Conservation (phyloP, 2,113 vertebrate species). For the Donacobius atricapilla region DNA sequence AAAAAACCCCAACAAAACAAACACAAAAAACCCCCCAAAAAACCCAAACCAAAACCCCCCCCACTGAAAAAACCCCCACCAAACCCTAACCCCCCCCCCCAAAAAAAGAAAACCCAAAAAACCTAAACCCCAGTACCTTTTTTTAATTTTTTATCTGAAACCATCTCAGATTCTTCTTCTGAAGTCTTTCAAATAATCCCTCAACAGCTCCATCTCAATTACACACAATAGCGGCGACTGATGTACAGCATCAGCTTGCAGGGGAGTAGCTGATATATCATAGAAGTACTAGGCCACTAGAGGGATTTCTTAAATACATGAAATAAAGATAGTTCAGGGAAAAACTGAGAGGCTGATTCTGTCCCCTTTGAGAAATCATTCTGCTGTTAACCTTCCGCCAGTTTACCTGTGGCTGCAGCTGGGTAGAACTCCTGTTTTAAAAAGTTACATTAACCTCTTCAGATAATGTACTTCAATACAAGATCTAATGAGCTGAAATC, state of each 20-base stretch:
- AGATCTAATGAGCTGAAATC: background rate
- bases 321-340: background rate
- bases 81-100: background rate
- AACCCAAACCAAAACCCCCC: background rate
- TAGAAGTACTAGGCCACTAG: background rate
- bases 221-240: background rate
- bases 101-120: background rate
- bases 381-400: background rate
- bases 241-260: background rate
- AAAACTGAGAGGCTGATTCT: background rate
- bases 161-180: background rate
- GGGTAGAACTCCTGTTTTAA: background rate
- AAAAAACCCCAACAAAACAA: too few species aligned
- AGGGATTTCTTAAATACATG: background rate
- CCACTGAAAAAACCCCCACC: background rate
- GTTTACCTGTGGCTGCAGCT: background rate
- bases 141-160: background rate
- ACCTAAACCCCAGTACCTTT: background rate
- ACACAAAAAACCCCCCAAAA: too few species aligned
- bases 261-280: background rate
- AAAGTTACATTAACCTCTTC: background rate
- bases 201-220: background rate
- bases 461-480: background rate
- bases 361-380: background rate
- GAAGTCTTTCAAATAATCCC: background rate